Evolutionary conservation across 1,140 invertebrate species (phyloP).

Genomic region (Dermatophagoides farinae): DNA sequence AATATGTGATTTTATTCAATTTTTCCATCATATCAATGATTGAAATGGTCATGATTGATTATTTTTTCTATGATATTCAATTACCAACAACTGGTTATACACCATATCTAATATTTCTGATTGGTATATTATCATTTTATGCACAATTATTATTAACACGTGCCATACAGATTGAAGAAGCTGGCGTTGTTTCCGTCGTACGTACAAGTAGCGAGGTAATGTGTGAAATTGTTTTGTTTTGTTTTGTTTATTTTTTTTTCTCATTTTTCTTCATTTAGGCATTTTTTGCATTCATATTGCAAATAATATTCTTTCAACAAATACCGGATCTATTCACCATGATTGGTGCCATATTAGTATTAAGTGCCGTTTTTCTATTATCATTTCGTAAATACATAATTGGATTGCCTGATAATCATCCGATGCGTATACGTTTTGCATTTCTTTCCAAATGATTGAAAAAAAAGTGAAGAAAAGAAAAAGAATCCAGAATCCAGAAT

Average conservation of each 20-base stretch:
- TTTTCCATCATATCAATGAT: constrained; percentile 59
- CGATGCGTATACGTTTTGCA: not conserved
- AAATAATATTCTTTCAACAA: constrained; percentile 34
- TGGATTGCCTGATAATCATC: constrained; percentile 25
- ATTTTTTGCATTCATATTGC: constrained; percentile 76
- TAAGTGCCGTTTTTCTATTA: constrained; percentile 56
- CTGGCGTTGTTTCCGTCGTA: constrained; percentile 21
- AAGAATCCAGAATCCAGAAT: too few relatives aligned
- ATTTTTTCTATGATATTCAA: constrained; percentile 51
- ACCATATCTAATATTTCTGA: constrained; percentile 48
- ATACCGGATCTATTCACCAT: constrained; percentile 34
- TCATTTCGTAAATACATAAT: constrained; percentile 61
- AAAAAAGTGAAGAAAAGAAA: too few relatives aligned
- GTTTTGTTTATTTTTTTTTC: not conserved
- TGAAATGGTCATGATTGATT: constrained; percentile 51
- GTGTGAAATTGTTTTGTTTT: not conserved
- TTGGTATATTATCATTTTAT: constrained; percentile 29
- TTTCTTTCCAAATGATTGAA: not conserved
- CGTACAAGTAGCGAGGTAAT: constrained; percentile 33
- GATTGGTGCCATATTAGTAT: constrained; percentile 55
- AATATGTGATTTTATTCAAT: constrained; percentile 68
- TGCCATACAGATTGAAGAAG: constrained; percentile 21
- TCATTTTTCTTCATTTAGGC: constrained; percentile 29
- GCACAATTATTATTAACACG: constrained; percentile 20
- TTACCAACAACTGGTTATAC: constrained; percentile 54